A percentile compares a stretch with the other conserved stretches of the same genome.
Evolutionary conservation across 2,797 vertebrate species (phyloP).

Genomic region (Eremophila alpestris): DNA sequence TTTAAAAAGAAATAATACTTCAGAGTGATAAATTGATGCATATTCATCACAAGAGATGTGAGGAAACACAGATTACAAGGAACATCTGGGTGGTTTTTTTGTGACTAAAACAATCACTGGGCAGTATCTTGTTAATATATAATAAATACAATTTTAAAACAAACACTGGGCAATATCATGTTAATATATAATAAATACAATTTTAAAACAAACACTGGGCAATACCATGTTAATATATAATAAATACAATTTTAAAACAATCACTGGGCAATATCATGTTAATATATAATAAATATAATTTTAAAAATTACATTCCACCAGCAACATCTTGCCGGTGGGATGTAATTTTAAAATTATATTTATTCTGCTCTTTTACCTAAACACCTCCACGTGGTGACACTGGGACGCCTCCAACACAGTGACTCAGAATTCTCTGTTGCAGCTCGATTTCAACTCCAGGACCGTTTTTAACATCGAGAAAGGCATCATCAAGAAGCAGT

Average conservation of each 20-base stretch:
- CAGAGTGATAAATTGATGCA: slow-evolving; percentile 58
- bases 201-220: no score
- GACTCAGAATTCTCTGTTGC: neutral
- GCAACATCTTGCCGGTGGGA: neutral
- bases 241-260: no score
- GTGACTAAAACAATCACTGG: neutral
- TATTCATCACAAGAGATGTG: slow-evolving; percentile 47
- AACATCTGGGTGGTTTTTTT: neutral
- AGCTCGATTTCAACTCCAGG: slow-evolving; percentile 83
- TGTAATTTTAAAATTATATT: neutral
- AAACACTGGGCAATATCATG: no score
- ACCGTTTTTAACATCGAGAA: slow-evolving; percentile 85
- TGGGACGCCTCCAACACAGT: neutral
- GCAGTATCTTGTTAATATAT: no score
- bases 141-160: no score
- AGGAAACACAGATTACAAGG: neutral
- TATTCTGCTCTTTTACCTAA: neutral
- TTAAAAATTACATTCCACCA: no score
- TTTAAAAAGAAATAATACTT: slow-evolving; percentile 59
- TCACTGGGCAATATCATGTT: no score
- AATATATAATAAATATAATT: no score
- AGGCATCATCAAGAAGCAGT: slow-evolving; percentile 81
- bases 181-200: no score
- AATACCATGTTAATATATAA: no score
- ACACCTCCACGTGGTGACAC: neutral